Evolutionary conservation across 1,140 invertebrate genomes (phyloP).

Genomic region (Geopemphigus sp.): DNA sequence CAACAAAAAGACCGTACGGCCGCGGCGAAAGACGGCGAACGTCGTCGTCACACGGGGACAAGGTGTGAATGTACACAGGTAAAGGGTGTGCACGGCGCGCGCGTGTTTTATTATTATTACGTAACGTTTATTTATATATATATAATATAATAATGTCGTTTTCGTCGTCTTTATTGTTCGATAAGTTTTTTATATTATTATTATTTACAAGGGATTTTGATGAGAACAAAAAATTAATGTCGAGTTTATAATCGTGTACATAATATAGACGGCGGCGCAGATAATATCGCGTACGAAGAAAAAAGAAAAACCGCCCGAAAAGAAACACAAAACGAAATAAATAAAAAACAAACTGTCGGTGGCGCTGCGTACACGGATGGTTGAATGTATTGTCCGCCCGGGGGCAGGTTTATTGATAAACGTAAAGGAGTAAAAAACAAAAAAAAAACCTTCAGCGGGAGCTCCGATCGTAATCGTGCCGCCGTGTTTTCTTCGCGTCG

Average conservation of each 20-base stretch:
- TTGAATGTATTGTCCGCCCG: conserved; percentile 26
- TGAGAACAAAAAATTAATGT: conserved; percentile 26
- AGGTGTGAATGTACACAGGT: conserved; percentile 4
- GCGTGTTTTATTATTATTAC: conserved; percentile 17
- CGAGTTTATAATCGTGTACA: conserved; percentile 14
- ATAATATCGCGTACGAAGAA: conserved; percentile 13
- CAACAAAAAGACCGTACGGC: neutral
- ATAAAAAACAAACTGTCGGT: conserved; percentile 22
- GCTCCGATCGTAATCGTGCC: conserved; percentile 43
- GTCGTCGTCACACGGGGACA: neutral
- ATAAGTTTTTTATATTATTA: neutral
- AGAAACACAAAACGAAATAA: neutral
- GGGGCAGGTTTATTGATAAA: conserved; percentile 22
- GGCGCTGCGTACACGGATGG: neutral
- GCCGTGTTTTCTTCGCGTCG: conserved; percentile 16
- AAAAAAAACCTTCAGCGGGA: conserved; percentile 30
- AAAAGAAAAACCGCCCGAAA: neutral
- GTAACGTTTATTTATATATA: conserved; percentile 19
- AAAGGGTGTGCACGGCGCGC: conserved; percentile 7
- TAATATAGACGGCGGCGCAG: neutral
- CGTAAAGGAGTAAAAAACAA: conserved; percentile 14
- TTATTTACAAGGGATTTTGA: conserved; percentile 5
- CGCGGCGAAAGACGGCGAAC: conserved; percentile 21
- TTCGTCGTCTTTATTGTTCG: conserved; percentile 13
- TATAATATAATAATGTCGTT: neutral